Conservation (phyloP, 2,888 invertebrate species). For the Pseudoips prasinana region DNA sequence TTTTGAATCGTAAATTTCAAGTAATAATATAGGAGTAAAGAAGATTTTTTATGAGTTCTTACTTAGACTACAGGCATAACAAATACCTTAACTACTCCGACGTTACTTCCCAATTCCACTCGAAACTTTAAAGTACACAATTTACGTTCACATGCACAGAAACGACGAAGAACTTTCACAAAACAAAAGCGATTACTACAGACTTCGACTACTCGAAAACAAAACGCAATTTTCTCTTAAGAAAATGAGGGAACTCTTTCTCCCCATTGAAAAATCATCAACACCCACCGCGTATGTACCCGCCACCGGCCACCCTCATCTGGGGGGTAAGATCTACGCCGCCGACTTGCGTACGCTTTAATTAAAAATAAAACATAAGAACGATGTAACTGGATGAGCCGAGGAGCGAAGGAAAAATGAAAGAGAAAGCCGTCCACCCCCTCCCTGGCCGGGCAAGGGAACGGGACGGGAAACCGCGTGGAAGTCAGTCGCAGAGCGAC, state of each 20-base stretch:
- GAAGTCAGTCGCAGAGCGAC: slow-evolving; percentile 74
- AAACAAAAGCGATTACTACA: slow-evolving; percentile 82
- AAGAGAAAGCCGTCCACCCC: slow-evolving; percentile 80
- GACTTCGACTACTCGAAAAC: slow-evolving; percentile 82
- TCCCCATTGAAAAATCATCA: slow-evolving; percentile 83
- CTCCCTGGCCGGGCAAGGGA: slow-evolving; percentile 44
- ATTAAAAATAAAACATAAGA: slow-evolving; percentile 83
- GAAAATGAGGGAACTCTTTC: slow-evolving; percentile 83
- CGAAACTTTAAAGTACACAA: slow-evolving; percentile 75
- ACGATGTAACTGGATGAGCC: slow-evolving; percentile 83
- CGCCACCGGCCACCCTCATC: slow-evolving; percentile 44
- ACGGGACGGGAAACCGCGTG: slow-evolving; percentile 57
- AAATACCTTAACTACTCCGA: slow-evolving; percentile 52
- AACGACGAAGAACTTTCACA: slow-evolving; percentile 64
- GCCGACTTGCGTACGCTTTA: slow-evolving; percentile 82
- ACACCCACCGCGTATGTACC: slow-evolving; percentile 80
- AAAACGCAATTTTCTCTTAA: slow-evolving; percentile 83
- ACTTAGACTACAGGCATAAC: slow-evolving; percentile 26
- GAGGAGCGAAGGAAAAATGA: slow-evolving; percentile 82
- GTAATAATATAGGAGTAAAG: too few species aligned
- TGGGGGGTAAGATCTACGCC: slow-evolving; percentile 75
- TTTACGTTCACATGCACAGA: slow-evolving; percentile 74
- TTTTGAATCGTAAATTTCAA: too few species aligned
- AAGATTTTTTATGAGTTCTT: slow-evolving; percentile 1
- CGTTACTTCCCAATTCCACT: slow-evolving; percentile 61